These are phyloP conservation scores for Eutrigla gurnardus DNA, from an alignment of 2,797 vertebrate genomes.

Conservation along the genomic window DNA sequence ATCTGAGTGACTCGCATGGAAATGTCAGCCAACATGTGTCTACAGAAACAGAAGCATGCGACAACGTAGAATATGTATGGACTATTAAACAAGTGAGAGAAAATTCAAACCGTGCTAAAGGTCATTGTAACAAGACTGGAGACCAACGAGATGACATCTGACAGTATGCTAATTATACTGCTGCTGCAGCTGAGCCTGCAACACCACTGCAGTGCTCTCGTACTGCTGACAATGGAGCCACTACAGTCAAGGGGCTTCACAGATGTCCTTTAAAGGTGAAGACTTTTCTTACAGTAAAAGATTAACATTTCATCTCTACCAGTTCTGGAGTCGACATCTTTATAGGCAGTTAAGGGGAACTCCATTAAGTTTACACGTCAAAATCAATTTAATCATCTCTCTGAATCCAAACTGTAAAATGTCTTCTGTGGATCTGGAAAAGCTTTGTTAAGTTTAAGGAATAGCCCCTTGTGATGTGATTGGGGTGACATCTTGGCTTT, in stretches of 20 bases:
- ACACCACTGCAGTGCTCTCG: conserved; percentile 18
- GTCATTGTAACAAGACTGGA: conserved; percentile 69
- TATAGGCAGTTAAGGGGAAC: background rate
- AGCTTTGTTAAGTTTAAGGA: conserved; percentile 12
- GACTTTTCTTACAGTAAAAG: background rate
- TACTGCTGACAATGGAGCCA: background rate
- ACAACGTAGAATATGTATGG: conserved; percentile 60
- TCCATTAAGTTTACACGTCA: conserved; percentile 14
- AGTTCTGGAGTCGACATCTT: background rate
- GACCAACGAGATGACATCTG: conserved; percentile 66
- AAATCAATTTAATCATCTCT: conserved; percentile 25
- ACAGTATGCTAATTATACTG: conserved; percentile 69
- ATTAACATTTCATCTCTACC: conserved; percentile 3
- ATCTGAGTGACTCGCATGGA: conserved; percentile 64
- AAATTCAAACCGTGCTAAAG: conserved; percentile 77
- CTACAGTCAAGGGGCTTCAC: conserved; percentile 12
- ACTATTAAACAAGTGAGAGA: conserved; percentile 56
- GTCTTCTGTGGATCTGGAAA: background rate
- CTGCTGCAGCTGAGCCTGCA: conserved; percentile 38
- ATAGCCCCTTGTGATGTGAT: background rate
- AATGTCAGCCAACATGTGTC: conserved; percentile 77
- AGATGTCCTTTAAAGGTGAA: conserved; percentile 14
- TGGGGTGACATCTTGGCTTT: background rate
- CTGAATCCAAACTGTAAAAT: conserved; percentile 1
- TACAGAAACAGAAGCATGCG: conserved; percentile 42